Conservation (phyloP, 2,113 vertebrate species). For the Cynopterus brachyotis region DNA sequence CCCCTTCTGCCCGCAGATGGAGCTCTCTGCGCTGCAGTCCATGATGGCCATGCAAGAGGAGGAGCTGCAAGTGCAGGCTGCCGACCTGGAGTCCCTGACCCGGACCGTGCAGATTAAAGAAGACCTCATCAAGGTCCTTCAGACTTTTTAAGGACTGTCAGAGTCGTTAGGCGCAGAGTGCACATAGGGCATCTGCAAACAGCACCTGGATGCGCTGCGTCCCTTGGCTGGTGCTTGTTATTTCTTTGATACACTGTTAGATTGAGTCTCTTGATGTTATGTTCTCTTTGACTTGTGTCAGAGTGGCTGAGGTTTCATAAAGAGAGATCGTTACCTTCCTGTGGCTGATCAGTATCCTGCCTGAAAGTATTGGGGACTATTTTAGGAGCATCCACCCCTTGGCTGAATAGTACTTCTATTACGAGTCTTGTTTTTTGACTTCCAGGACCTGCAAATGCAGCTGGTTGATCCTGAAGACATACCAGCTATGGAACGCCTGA, state of each 20-base stretch:
- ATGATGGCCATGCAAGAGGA: conserved; percentile 83
- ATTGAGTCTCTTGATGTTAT: not conserved
- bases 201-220: not conserved
- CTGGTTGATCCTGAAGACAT: conserved; percentile 89
- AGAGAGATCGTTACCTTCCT: not conserved
- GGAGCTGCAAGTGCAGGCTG: conserved; percentile 86
- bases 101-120: conserved; percentile 90
- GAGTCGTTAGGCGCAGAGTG: not conserved
- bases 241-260: not conserved
- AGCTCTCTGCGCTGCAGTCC: conserved; percentile 88
- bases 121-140: conserved; percentile 90
- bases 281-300: not conserved
- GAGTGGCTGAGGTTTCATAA: not conserved
- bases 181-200: not conserved
- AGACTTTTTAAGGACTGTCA: not conserved
- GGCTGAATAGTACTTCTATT: not conserved
- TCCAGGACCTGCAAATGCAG: conserved; percentile 91
- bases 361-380: not conserved
- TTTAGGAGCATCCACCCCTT: not conserved
- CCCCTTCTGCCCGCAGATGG: conserved; percentile 81
- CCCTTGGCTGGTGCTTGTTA: not conserved
- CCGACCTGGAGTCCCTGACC: conserved; percentile 86
- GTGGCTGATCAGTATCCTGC: not conserved
- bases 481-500: conserved; percentile 89
- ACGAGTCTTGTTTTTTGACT: not conserved